Conservation (phyloP, 92 coral and sea anemone species). For the Zoanthus sansibaricus region DNA sequence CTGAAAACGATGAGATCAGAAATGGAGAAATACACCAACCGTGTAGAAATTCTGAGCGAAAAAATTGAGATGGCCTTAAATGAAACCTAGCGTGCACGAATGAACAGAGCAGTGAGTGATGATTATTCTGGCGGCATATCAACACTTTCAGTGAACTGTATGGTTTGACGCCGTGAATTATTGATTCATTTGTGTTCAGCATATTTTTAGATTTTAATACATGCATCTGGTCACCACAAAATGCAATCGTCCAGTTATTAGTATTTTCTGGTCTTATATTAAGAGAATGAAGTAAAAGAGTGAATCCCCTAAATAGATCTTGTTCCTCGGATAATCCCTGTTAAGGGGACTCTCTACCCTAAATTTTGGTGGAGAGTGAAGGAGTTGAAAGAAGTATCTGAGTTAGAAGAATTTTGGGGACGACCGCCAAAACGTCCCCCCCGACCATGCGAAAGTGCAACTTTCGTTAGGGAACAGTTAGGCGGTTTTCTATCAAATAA, state of each 20-base stretch:
- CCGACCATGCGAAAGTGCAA: too few relatives aligned
- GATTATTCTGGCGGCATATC: background rate
- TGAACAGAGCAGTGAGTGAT: background rate
- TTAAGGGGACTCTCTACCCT: too few relatives aligned
- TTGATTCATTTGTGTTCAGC: background rate
- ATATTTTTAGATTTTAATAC: background rate
- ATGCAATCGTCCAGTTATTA: background rate
- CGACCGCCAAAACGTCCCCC: too few relatives aligned
- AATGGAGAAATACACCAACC: constrained; percentile 16
- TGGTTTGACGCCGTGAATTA: background rate
- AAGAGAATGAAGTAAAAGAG: background rate
- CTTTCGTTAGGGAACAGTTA: too few relatives aligned
- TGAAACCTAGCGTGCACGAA: background rate
- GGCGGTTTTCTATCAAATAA: too few relatives aligned
- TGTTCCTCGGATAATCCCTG: too few relatives aligned
- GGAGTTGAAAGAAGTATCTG: too few relatives aligned
- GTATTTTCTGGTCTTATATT: background rate
- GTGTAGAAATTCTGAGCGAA: background rate
- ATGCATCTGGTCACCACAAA: background rate
- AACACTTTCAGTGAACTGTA: background rate
- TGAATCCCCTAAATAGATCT: too few relatives aligned
- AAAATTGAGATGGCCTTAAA: background rate
- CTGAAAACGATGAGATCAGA: constrained; percentile 21
- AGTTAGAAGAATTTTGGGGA: too few relatives aligned
- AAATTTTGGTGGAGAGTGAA: too few relatives aligned